Conservation (phyloP, 1,140 invertebrate genomes). For the Sitodiplosis mosellana region DNA sequence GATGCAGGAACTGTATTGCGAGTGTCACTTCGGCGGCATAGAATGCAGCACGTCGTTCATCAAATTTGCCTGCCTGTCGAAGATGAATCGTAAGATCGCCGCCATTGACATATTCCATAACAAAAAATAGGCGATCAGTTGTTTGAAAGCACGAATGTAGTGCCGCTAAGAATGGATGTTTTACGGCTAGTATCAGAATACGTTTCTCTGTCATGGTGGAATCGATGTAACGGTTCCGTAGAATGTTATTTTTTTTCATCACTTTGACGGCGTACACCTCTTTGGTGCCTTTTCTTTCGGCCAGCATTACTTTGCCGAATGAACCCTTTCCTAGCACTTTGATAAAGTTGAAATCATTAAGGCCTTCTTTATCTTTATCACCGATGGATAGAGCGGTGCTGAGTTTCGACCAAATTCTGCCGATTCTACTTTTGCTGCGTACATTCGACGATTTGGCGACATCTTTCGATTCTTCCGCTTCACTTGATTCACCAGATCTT, state of each 20-base stretch:
- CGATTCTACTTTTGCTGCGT: too few species aligned
- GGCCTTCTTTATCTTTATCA: too few species aligned
- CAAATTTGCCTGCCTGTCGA: constrained; percentile 93
- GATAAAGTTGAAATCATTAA: constrained; percentile 85
- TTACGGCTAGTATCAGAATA: constrained; percentile 86
- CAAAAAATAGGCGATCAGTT: constrained; percentile 84
- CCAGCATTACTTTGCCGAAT: constrained; percentile 98
- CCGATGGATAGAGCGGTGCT: too few species aligned
- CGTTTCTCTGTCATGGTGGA: constrained; percentile 98
- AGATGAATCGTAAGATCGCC: constrained; percentile 99
- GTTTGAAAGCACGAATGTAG: constrained; percentile 98
- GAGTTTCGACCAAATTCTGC: too few species aligned
- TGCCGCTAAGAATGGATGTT: constrained; percentile 95
- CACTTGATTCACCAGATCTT: too few species aligned
- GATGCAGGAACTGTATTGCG: constrained; percentile 93
- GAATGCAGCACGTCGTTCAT: constrained; percentile 85
- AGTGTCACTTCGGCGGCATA: constrained; percentile 99
- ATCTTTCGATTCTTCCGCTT: too few species aligned
- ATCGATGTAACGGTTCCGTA: constrained; percentile 98
- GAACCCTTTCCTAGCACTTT: constrained; percentile 98
- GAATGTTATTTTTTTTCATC: constrained; percentile 96
- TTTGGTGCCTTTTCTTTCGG: constrained; percentile 81
- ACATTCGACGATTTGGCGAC: too few species aligned
- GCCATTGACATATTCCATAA: constrained; percentile 85
- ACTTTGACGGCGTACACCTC: constrained; percentile 98